Evolutionary conservation across 2,113 vertebrate genomes (phyloP).

Genomic region (Myrmecophaga tridactyla): DNA sequence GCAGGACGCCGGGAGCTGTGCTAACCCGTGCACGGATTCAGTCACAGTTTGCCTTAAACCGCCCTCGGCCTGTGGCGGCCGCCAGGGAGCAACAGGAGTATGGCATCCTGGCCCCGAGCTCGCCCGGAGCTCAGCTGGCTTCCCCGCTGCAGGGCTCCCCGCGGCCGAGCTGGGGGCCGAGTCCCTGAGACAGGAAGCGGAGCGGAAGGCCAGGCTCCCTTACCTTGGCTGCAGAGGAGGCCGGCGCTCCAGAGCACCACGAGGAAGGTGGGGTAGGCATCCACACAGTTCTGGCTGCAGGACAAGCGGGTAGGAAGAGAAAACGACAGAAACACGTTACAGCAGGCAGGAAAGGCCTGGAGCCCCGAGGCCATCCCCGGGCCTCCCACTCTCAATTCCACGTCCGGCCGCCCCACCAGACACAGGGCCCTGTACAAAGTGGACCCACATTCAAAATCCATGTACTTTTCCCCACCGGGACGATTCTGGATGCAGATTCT

Average conservation of each 20-base stretch:
- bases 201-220: not conserved
- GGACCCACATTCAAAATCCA: not conserved
- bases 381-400: too few relatives aligned
- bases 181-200: not conserved
- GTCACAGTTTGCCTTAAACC: slow-evolving; percentile 63
- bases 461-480: not conserved
- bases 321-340: not conserved
- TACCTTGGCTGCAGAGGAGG: slow-evolving; percentile 95
- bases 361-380: not conserved
- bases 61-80: slow-evolving; percentile 48
- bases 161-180: not conserved
- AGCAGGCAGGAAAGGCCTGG: slow-evolving; percentile 8
- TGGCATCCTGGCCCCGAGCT: too few relatives aligned
- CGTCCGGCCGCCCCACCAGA: too few relatives aligned
- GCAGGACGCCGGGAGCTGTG: slow-evolving; percentile 55
- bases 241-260: slow-evolving; percentile 95
- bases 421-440: not conserved
- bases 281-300: slow-evolving; percentile 94
- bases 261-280: slow-evolving; percentile 93
- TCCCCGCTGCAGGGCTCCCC: too few relatives aligned
- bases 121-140: too few relatives aligned
- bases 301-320: slow-evolving; percentile 62
- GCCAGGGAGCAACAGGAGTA: slow-evolving; percentile 43
- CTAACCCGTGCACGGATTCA: slow-evolving; percentile 37
- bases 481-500: not conserved